Base-by-base conservation (phyloP, 2,797 vertebrate genomes). In the Anguilla pacifica region DNA sequence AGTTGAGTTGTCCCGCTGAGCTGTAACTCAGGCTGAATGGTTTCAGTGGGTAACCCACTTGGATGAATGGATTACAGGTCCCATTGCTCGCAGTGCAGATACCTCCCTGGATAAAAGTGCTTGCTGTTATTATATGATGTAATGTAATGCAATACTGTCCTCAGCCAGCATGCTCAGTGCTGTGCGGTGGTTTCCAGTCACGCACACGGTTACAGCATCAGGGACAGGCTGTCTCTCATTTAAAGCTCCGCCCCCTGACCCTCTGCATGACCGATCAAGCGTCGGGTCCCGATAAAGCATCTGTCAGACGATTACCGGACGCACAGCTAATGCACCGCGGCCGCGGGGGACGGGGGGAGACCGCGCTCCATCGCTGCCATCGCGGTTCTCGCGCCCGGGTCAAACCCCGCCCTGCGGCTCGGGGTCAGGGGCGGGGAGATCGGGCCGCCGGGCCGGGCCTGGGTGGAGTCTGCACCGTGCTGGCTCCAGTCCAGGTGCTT, bases 281-380 rank as follows among this genome's bases (percentile, higher is more conserved):
- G 25, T 28, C 11, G n/a, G 2, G 22, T 53, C 67, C 25, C 28
- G 85, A 70, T 61, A 43, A 35, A 49, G 19, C 46, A 55, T 74
- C 85, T 77, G n/a, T 77, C 15, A 49, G 35, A 86, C 85, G 25
- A 86, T 74, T 77, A 86, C 39, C 55, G 28, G 49, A 77, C n/a
- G 43, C 35, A 43, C 25, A 86, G 51, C 57, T 39, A 77, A 11
- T 77, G 46, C 13, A 22, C 85, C 46, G 17, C 6, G 4, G n/a
- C 15, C 35, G 46, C 5, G 85, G 11, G 15, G 49, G 85, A 17
- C 3, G 10, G 67, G 28, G 10, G 10, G 43, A 35, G 15, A 53
- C 39, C n/a, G 49, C 0, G 70, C 70, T 61, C 22, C n/a, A 17
- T 5, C 70, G 84, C 67, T 67, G 84, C 39, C 84, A 67, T 70